A percentile compares a stretch with the other conserved stretches of the same genome.
These are phyloP conservation scores for Acrossocheilus fasciatus DNA, from an alignment of 2,797 vertebrate genomes.

Conservation along the genomic window DNA sequence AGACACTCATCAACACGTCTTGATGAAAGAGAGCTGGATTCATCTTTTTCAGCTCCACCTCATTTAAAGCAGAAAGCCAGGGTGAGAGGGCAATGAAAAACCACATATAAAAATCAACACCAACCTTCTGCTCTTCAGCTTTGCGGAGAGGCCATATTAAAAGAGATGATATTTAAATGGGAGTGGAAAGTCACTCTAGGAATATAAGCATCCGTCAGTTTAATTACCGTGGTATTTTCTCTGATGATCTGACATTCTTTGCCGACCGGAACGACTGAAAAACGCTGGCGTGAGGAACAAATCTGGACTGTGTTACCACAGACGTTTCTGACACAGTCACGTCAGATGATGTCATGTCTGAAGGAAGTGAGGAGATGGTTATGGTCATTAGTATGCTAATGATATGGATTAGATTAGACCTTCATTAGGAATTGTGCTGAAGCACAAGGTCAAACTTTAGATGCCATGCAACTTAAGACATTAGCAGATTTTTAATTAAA, in stretches of 20 bases:
- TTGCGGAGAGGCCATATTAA: constrained; percentile 25
- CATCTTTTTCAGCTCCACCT: constrained; percentile 43
- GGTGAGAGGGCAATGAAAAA: constrained; percentile 44
- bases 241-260: constrained; percentile 41
- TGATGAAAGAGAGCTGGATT: constrained; percentile 49
- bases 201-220: constrained; percentile 52
- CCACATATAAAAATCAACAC: constrained; percentile 53
- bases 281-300: constrained; percentile 6
- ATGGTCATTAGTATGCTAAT: constrained; percentile 34
- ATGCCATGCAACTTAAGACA: constrained; percentile 5
- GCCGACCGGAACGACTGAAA: constrained; percentile 20
- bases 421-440: constrained; percentile 17
- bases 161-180: constrained; percentile 55
- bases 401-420: neutral
- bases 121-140: constrained; percentile 35
- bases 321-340: constrained; percentile 1
- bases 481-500: neutral
- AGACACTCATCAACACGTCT: constrained; percentile 46
- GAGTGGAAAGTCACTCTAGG: constrained; percentile 26
- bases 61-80: constrained; percentile 52
- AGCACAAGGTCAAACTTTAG: constrained; percentile 22
- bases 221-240: constrained; percentile 56
- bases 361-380: constrained; percentile 14
- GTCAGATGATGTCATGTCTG: constrained; percentile 57
- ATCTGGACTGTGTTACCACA: constrained; percentile 22